These are phyloP conservation scores for Brenthis hecate DNA, from an alignment of 2,888 invertebrate genomes.

Conservation along the genomic window DNA sequence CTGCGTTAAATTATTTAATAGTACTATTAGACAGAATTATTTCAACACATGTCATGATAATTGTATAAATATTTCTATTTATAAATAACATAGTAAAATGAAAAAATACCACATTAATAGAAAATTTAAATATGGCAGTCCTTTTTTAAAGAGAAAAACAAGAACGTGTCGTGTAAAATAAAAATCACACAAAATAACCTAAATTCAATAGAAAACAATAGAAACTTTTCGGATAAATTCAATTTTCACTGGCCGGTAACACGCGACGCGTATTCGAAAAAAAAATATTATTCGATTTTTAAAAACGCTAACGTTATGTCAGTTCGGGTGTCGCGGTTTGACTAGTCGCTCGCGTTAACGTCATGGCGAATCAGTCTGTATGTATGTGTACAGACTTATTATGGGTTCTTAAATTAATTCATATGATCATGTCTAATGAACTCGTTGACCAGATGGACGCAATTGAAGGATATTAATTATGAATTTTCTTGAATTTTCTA, in stretches of 20 bases:
- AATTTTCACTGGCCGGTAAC: conserved; percentile 24
- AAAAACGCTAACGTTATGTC: conserved; percentile 43
- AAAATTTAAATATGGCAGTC: no score
- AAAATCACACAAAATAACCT: conserved; percentile 20
- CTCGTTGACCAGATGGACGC: conserved; percentile 37
- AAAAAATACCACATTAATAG: no score
- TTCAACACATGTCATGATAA: no score
- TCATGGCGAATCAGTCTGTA: conserved; percentile 37
- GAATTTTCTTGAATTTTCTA: conserved; percentile 16
- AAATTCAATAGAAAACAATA: background rate
- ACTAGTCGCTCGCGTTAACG: conserved; percentile 44
- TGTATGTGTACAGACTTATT: conserved; percentile 38
- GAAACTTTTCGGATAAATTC: conserved; percentile 15
- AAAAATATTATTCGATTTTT: conserved; percentile 12
- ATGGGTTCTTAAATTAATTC: conserved; percentile 42
- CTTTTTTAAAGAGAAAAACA: no score
- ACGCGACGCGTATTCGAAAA: conserved; percentile 32
- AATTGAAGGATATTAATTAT: conserved; percentile 25
- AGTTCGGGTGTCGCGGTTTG: conserved; percentile 47
- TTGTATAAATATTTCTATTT: no score
- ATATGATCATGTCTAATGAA: conserved; percentile 41
- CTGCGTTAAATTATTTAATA: no score
- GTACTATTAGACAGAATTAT: no score
- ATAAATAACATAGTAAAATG: no score
- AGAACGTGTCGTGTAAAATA: background rate